phyloP scores from a whole-genome alignment of 2,888 invertebrate genomes.

The Encarsia formosa region DNA sequence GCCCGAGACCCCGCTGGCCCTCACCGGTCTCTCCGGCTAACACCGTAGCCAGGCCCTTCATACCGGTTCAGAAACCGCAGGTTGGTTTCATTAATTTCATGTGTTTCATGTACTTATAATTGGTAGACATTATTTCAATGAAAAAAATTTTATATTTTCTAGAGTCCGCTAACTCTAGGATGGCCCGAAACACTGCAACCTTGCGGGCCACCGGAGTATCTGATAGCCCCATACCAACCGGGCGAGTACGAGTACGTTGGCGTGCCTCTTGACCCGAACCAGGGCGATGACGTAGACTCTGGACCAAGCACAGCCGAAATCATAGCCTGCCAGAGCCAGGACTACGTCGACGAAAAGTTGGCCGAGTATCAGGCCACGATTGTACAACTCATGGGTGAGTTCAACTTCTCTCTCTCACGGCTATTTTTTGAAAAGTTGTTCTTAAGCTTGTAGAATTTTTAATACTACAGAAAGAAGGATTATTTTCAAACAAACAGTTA shows the following conservation, averaged over 20 bases:
- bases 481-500: no score
- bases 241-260: slow-evolving; percentile 71
- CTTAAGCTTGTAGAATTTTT: no score
- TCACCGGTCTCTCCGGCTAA: slow-evolving; percentile 52
- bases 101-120: not conserved
- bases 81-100: slow-evolving; percentile 19
- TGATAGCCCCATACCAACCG: slow-evolving; percentile 52
- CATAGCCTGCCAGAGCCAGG: slow-evolving; percentile 89
- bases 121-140: not conserved
- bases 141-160: no score
- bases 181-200: slow-evolving; percentile 39
- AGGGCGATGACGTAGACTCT: slow-evolving; percentile 66
- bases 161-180: slow-evolving; percentile 43
- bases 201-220: slow-evolving; percentile 46
- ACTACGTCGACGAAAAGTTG: slow-evolving; percentile 89
- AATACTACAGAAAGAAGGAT: no score
- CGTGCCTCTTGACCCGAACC: slow-evolving; percentile 71
- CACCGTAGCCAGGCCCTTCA: slow-evolving; percentile 52
- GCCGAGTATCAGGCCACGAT: slow-evolving; percentile 92
- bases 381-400: slow-evolving; percentile 69
- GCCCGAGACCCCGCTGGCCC: slow-evolving; percentile 67
- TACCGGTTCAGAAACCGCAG: slow-evolving; percentile 52
- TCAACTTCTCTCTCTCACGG: not conserved
- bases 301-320: slow-evolving; percentile 88
- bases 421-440: not conserved